Evolutionary conservation across 30 jellyfish, hydroid and myxozoan species (phyloP).

Genomic region (Cassiopea andromeda): DNA sequence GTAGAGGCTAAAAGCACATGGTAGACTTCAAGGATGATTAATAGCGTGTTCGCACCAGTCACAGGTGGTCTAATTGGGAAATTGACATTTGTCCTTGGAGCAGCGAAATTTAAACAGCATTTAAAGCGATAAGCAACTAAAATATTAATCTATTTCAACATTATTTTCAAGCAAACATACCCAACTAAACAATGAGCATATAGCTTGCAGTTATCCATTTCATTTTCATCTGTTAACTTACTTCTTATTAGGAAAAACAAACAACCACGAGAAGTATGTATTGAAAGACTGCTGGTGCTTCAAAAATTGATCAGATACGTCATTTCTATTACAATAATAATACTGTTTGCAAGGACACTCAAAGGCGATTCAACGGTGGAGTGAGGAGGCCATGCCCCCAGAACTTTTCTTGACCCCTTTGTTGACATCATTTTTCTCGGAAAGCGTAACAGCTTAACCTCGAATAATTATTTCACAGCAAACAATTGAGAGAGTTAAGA

Average conservation of each 20-base stretch:
- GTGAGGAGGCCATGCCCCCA: too few relatives aligned
- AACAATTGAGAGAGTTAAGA: too few relatives aligned
- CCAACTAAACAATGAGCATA: background rate
- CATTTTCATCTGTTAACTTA: background rate
- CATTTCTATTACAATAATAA: too few relatives aligned
- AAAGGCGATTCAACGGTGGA: too few relatives aligned
- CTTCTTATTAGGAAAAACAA: background rate
- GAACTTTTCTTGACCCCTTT: too few relatives aligned
- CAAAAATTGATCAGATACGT: too few relatives aligned
- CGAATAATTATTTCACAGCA: too few relatives aligned
- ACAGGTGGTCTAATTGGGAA: slow-evolving; percentile 30
- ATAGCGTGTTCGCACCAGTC: background rate
- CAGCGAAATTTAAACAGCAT: background rate
- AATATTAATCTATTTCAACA: background rate
- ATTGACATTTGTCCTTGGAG: background rate
- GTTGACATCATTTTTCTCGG: too few relatives aligned
- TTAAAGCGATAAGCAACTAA: background rate
- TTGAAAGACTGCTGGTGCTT: too few relatives aligned
- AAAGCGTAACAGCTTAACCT: too few relatives aligned
- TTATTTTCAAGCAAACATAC: background rate
- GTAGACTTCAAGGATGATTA: background rate
- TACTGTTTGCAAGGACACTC: too few relatives aligned
- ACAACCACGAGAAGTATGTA: too few relatives aligned
- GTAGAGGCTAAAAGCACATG: background rate
- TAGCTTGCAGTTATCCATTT: background rate